Conservation (phyloP, 2,888 invertebrate genomes). For the Chrysolina oricalcia region DNA sequence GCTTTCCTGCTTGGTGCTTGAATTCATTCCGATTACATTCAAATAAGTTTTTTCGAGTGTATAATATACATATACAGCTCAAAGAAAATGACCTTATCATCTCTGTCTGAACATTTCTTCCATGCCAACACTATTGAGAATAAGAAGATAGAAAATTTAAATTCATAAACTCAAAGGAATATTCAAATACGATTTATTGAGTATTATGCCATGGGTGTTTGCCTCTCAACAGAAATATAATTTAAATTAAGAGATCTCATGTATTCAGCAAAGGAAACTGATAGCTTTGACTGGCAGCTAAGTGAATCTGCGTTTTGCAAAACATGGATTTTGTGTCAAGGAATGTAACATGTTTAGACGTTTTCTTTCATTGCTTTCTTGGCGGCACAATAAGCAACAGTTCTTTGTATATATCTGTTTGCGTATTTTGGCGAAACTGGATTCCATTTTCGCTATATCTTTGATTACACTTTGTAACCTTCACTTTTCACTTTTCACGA, state of each 20-base stretch:
- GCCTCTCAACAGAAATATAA: constrained; percentile 16
- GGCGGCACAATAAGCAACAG: neutral
- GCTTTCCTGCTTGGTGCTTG: neutral
- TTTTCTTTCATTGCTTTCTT: neutral
- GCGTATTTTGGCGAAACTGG: too few species aligned
- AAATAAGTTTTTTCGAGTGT: neutral
- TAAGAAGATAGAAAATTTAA: constrained; percentile 30
- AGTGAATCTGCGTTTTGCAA: constrained; percentile 2
- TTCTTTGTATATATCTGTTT: neutral
- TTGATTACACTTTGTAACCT: too few species aligned
- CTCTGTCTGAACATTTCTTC: constrained; percentile 6
- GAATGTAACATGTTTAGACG: neutral
- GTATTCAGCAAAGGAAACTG: constrained; percentile 14
- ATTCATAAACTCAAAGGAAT: constrained; percentile 26
- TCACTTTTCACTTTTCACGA: too few species aligned
- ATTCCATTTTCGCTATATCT: too few species aligned
- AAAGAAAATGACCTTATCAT: constrained; percentile 31
- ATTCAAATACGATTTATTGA: constrained; percentile 25
- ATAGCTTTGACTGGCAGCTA: constrained; percentile 22
- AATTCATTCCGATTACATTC: neutral
- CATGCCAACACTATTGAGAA: constrained; percentile 21
- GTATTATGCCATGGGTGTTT: constrained; percentile 25
- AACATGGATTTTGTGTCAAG: constrained; percentile 7
- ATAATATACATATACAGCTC: constrained; percentile 14
- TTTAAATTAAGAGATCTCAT: constrained; percentile 27